Evolutionary conservation across 2,888 invertebrate genomes (phyloP), one percentile per base, ranked within the genome.

Genomic region (Tipula lateralis): DNA sequence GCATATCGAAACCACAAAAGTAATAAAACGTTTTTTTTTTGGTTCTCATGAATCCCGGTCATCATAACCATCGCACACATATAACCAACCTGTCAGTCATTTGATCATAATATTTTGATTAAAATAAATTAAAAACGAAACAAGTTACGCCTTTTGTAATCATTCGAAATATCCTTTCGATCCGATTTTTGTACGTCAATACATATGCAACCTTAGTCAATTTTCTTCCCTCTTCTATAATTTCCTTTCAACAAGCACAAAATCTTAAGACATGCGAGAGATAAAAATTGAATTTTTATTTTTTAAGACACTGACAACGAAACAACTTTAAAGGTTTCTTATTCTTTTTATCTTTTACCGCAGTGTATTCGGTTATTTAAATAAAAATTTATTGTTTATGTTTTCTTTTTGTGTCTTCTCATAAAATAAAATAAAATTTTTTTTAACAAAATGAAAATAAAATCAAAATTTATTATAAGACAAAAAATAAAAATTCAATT

Each of bases 141-240:
- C n/a, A 44, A 66, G 66, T 66, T 66, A 66, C 66, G 66, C 24
- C 66, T 66, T 66, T 66, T 66, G 66, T 66, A 66, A 66, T 66
- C 66, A 9, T 4, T 66, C 66, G 66, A 66, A 19, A 66, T 24
- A 66, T 9, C 66, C 66, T 66, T 66, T 50, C 16, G 19, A 16
- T 50, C 16, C n/a, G n/a, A 50, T 16, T 6, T 50, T 50, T 50
- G n/a, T 50, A 50, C 44, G 6, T 4, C 44, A 50, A 39, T n/a
- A 44, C 16, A 44, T 36, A 12, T 36, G 12, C 36, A 12, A 9
- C 3, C 36, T 32, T 32, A 66, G 66, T 66, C 7, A 9, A 66
- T 24, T 66, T n/a, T 19, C 24, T 66, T 66, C 7, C 66, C 66
- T 66, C 66, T 19, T 66, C 19, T 50, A 24, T 24, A 66, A 66